Conservation (phyloP, 2,113 vertebrate genomes). For the Silurus asotus region DNA sequence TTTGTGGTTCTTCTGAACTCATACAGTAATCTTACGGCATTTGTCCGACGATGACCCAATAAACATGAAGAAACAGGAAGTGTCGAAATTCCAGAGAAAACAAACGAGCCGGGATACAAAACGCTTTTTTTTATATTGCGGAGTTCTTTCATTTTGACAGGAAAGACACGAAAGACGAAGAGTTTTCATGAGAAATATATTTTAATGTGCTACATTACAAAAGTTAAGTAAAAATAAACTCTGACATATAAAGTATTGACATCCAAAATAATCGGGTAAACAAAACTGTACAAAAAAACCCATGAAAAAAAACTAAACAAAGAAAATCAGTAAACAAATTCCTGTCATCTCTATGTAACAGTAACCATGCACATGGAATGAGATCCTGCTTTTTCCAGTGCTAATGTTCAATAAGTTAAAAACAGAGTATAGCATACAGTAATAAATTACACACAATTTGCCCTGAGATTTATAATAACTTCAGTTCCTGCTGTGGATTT, state of each 20-base stretch:
- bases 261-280: constrained; percentile 65
- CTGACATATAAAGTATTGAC: constrained; percentile 73
- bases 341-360: constrained; percentile 40
- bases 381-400: constrained; percentile 57
- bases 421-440: constrained; percentile 1
- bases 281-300: constrained; percentile 55
- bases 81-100: not conserved
- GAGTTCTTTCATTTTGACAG: no score
- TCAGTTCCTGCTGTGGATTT: constrained; percentile 31
- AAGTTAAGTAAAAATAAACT: constrained; percentile 76
- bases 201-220: constrained; percentile 76
- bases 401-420: constrained; percentile 52
- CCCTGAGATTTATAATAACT: constrained; percentile 33
- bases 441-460: constrained; percentile 3
- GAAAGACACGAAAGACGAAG: not conserved
- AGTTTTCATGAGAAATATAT: constrained; percentile 67
- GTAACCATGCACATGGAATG: constrained; percentile 45
- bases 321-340: constrained; percentile 34
- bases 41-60: not conserved
- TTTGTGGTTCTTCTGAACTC: no score
- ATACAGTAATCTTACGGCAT: no score
- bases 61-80: not conserved
- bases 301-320: constrained; percentile 9
- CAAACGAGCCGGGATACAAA: no score
- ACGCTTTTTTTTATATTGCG: no score